Percentiles rank a stretch among this genome's conserved stretches.
Evolutionary conservation across 2,113 vertebrate species (phyloP).

Genomic region (Nansenia antarctica): DNA sequence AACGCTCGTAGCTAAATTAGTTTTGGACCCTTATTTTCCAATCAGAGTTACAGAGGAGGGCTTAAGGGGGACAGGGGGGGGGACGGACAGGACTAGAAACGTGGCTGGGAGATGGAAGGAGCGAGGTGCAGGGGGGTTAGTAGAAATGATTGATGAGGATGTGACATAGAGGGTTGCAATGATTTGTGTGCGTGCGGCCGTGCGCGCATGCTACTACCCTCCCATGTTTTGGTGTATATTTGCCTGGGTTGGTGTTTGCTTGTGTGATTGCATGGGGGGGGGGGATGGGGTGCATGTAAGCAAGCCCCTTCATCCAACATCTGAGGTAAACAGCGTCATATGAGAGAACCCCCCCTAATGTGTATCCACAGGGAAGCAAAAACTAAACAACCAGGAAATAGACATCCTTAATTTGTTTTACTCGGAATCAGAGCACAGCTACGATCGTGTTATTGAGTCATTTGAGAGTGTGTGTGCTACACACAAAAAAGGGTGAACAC

Average conservation of each 20-base stretch:
- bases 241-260: no score
- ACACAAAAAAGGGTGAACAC: constrained; percentile 25
- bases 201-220: neutral
- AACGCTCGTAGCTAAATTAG: constrained; percentile 47
- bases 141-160: constrained; percentile 45
- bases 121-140: neutral
- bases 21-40: constrained; percentile 43
- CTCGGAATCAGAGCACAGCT: constrained; percentile 35
- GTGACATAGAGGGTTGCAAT: neutral
- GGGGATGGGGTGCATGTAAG: constrained; percentile 9
- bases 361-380: constrained; percentile 42
- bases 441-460: constrained; percentile 35
- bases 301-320: constrained; percentile 17
- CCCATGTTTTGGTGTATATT: neutral
- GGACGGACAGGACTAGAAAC: no score
- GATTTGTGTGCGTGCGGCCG: neutral
- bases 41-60: constrained; percentile 29
- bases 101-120: neutral
- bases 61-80: constrained; percentile 9
- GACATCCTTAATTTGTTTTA: constrained; percentile 35
- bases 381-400: constrained; percentile 23
- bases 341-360: constrained; percentile 35
- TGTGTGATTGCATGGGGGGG: no score
- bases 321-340: constrained; percentile 44
- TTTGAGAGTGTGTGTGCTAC: constrained; percentile 25